Evolutionary conservation across 2,797 vertebrate species (phyloP).

Genomic region (Mormyrops boulengeri): DNA sequence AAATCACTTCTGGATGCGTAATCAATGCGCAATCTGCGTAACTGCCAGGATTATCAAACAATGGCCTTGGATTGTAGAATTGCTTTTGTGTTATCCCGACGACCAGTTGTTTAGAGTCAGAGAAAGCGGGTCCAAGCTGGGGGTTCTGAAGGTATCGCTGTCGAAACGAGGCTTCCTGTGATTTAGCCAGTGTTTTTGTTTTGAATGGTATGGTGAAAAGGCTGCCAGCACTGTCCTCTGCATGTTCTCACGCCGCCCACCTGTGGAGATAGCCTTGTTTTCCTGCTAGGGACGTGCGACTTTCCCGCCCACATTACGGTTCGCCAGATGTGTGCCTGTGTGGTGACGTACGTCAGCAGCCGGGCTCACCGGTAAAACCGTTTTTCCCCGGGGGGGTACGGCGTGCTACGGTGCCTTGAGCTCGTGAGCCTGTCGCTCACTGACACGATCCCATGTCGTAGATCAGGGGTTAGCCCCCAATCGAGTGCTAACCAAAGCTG

Average conservation of each 20-base stretch:
- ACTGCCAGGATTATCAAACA: background rate
- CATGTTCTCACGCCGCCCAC: background rate
- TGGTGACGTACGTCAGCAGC: background rate
- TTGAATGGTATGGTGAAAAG: background rate
- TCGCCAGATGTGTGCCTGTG: background rate
- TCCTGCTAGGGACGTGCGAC: background rate
- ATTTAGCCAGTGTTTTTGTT: background rate
- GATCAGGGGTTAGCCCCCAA: conserved; percentile 40
- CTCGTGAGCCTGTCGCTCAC: conserved; percentile 40
- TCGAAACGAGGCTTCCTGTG: background rate
- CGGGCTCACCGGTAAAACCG: background rate
- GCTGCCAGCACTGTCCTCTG: background rate
- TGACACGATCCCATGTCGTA: conserved; percentile 43
- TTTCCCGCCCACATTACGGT: background rate
- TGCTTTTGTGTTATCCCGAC: background rate
- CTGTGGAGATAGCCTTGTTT: background rate
- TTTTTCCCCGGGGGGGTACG: background rate
- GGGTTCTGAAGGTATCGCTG: background rate
- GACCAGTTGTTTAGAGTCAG: background rate
- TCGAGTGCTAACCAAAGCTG: conserved; percentile 40
- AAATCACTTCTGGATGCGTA: background rate
- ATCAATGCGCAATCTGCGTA: background rate
- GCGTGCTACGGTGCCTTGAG: background rate
- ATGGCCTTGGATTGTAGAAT: background rate
- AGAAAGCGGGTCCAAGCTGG: background rate